Evolutionary conservation across 2,888 invertebrate genomes (phyloP).

Genomic region (Athalia circularis): DNA sequence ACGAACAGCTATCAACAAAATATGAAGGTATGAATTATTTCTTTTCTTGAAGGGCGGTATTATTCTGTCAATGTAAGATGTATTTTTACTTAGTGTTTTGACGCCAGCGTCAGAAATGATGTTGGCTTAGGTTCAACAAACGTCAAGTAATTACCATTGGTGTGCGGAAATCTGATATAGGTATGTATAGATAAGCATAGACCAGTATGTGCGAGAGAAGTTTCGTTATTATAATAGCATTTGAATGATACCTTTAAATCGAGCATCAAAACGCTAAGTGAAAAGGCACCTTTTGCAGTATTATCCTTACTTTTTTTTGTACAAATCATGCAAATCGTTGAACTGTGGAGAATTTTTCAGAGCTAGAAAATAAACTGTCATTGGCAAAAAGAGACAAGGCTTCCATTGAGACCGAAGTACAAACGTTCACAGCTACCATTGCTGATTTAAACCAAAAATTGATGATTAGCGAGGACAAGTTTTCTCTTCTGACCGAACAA

Average conservation of each 20-base stretch:
- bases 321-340: not conserved
- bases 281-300: too few relatives aligned
- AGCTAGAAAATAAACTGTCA: constrained; percentile 65
- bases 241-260: too few relatives aligned
- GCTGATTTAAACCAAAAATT: constrained; percentile 78
- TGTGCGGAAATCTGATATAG: too few relatives aligned
- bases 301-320: not conserved
- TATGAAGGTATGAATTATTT: constrained; percentile 58
- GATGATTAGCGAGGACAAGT: constrained; percentile 77
- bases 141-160: too few relatives aligned
- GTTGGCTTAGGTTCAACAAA: too few relatives aligned
- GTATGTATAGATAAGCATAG: too few relatives aligned
- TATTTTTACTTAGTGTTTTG: not conserved
- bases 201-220: too few relatives aligned
- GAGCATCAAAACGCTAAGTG: too few relatives aligned
- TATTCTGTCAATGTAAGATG: not conserved
- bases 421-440: constrained; percentile 61
- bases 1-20: constrained; percentile 66
- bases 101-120: too few relatives aligned
- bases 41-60: constrained; percentile 28
- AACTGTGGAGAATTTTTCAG: constrained; percentile 54
- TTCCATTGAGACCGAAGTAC: constrained; percentile 66
- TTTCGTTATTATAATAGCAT: too few relatives aligned
- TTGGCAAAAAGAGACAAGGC: constrained; percentile 66
- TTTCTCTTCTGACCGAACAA: constrained; percentile 76